phyloP scores from a whole-genome alignment of 1,140 invertebrate species.

The Saccostrea glomerata region DNA sequence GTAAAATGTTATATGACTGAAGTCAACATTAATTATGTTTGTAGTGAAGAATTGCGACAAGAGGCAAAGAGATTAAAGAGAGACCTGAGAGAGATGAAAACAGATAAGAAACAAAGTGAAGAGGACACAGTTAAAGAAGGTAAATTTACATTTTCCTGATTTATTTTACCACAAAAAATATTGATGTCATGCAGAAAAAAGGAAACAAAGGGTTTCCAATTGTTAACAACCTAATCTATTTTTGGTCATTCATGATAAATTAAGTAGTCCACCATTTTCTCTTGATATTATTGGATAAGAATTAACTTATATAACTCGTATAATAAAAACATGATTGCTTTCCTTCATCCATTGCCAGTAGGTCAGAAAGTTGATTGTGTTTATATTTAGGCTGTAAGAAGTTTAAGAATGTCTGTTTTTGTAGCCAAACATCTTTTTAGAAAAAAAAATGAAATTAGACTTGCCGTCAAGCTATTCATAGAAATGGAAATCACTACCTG shows the following conservation, averaged over 20 bases:
- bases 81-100: slow-evolving; percentile 81
- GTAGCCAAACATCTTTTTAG: too few species aligned
- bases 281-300: too few species aligned
- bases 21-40: slow-evolving; percentile 46
- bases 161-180: neutral
- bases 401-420: too few species aligned
- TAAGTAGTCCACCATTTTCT: neutral
- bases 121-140: slow-evolving; percentile 47
- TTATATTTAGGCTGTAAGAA: too few species aligned
- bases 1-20: neutral
- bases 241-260: neutral
- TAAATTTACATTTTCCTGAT: neutral
- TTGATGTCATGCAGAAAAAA: neutral
- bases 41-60: slow-evolving; percentile 87
- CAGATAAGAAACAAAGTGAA: slow-evolving; percentile 69
- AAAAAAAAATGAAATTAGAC: too few species aligned
- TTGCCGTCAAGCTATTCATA: too few species aligned
- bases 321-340: too few species aligned
- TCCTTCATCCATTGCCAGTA: too few species aligned
- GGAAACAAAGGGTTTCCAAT: neutral
- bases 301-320: too few species aligned
- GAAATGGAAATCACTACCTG: too few species aligned
- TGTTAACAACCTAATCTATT: neutral
- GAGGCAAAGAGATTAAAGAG: slow-evolving; percentile 88
- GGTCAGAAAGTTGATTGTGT: too few species aligned